A percentile compares a stretch with the other conserved stretches of the same genome.
Conservation (phyloP, 92 coral and sea anemone genomes). For the Bergia sp. region DNA sequence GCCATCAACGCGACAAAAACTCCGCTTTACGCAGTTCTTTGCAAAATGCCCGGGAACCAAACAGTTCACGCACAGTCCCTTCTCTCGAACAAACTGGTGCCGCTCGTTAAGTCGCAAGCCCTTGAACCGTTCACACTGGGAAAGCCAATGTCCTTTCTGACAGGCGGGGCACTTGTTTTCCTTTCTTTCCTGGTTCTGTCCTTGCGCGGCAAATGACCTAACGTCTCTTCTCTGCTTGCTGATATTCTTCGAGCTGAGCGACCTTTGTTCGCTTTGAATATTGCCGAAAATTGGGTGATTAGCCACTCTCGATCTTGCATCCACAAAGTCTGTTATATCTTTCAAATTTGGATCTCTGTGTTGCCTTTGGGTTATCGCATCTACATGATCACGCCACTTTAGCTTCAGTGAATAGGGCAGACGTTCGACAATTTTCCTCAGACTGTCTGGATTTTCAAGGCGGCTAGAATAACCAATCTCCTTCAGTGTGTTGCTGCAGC, state of each 20-base stretch:
- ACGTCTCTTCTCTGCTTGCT: neutral
- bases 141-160: conserved; percentile 53
- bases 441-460: no score
- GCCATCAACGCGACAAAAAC: conserved; percentile 63
- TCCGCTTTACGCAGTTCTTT: conserved; percentile 33
- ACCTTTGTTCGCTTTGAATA: neutral
- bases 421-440: no score
- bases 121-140: conserved; percentile 45
- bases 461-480: no score
- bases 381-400: neutral
- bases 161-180: conserved; percentile 55
- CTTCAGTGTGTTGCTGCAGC: no score
- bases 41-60: conserved; percentile 55
- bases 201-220: neutral
- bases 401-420: no score
- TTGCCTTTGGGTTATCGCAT: neutral
- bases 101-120: conserved; percentile 46
- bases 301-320: conserved; percentile 29
- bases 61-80: conserved; percentile 63
- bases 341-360: conserved; percentile 5
- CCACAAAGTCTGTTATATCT: conserved; percentile 33
- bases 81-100: conserved; percentile 38
- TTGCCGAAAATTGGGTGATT: neutral
- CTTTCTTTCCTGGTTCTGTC: neutral
- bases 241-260: neutral